phyloP scores from a whole-genome alignment of 2,888 invertebrate species.

The Aphidoletes aphidimyza region DNA sequence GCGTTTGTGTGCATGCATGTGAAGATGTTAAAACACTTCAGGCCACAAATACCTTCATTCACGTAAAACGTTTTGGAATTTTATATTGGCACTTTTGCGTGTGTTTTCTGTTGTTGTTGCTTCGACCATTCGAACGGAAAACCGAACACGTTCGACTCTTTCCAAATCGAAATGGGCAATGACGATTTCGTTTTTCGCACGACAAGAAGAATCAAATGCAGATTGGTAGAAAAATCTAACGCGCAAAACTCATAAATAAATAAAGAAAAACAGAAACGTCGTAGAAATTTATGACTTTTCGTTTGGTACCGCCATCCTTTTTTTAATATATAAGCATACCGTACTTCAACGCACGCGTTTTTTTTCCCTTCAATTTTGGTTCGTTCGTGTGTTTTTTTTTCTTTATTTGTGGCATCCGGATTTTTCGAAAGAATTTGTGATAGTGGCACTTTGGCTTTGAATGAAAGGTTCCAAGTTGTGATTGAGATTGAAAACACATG shows the following conservation, averaged over 20 bases:
- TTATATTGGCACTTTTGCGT: not conserved
- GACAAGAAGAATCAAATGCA: not conserved
- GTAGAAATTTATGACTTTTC: constrained; percentile 42
- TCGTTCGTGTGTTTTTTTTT: too few relatives aligned
- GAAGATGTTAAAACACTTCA: too few relatives aligned
- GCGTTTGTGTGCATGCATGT: too few relatives aligned
- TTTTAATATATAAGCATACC: not conserved
- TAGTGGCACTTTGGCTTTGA: too few relatives aligned
- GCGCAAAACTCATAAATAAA: constrained; percentile 28
- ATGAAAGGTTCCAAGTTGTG: not conserved
- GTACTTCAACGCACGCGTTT: not conserved
- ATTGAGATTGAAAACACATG: not conserved
- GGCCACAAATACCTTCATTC: too few relatives aligned
- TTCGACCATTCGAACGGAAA: too few relatives aligned
- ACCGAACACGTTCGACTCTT: not conserved
- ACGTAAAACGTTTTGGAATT: not conserved
- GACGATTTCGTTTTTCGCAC: not conserved
- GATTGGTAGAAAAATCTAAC: not conserved
- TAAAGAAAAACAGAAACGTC: constrained; percentile 47
- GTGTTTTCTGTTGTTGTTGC: not conserved
- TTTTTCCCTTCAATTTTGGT: too few relatives aligned
- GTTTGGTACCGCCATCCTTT: not conserved
- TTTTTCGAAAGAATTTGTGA: not conserved
- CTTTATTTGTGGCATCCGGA: not conserved
- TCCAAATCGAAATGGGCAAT: not conserved